A percentile compares a stretch with the other conserved stretches of the same genome.
Conservation (phyloP, 2,888 invertebrate species). For the Pachydiplax longipennis region DNA sequence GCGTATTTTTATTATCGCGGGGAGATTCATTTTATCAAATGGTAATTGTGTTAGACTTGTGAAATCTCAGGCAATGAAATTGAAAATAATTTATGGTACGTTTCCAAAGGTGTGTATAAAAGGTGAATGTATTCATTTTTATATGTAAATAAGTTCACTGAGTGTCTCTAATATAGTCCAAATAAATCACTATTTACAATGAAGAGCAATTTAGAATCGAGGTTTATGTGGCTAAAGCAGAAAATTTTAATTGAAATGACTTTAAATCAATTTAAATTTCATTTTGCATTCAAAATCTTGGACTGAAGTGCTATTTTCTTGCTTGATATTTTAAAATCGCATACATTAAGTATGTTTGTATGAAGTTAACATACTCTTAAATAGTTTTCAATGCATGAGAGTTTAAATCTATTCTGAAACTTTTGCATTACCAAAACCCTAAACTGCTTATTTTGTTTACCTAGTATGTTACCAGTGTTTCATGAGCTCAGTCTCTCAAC, state of each 20-base stretch:
- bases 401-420: background rate
- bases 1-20: conserved; percentile 26
- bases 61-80: conserved; percentile 33
- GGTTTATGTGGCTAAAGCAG: background rate
- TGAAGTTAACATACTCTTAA: background rate
- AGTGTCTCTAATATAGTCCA: conserved; percentile 34
- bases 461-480: background rate
- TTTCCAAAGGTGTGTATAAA: conserved; percentile 14
- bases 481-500: background rate
- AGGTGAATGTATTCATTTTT: conserved; percentile 10
- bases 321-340: background rate
- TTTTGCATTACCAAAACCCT: background rate
- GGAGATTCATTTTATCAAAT: conserved; percentile 14
- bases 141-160: conserved; percentile 43
- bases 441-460: background rate
- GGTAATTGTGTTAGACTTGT: conserved; percentile 36
- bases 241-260: background rate
- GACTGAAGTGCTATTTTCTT: background rate
- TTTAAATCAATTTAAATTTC: background rate
- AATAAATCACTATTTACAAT: conserved; percentile 45
- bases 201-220: background rate
- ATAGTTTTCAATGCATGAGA: background rate
- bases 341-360: background rate
- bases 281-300: background rate
- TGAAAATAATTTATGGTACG: conserved; percentile 37